Base-by-base conservation (phyloP, 2,113 vertebrate species). In the Ranitomeya variabilis region DNA sequence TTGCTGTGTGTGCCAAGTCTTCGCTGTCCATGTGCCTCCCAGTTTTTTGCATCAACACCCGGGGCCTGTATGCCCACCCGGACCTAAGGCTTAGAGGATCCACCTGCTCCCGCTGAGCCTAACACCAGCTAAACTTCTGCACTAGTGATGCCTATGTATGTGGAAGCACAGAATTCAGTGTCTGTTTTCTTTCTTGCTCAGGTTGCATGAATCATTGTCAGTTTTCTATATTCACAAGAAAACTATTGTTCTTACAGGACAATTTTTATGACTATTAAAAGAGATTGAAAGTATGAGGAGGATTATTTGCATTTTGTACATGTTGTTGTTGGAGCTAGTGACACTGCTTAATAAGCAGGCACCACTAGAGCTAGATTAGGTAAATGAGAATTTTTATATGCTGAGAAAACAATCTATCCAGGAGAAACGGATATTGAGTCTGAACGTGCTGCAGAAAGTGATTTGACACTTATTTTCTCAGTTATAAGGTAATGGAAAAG, bases 341-440 rank as follows among this genome's bases (percentile, higher is more conserved):
- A 59, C 23, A 79, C 52, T 79, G 10, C 57, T 37, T 16, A 60
- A 31, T 60, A 57, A 18, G 23, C 15, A 81, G 55, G 19, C 79
- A 37, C 57, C 57, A 62, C 23, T 81, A 37, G 15, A 45, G 57
- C 26, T 62, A 37, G 55, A 81, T 81, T 60, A 62, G 57, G 79
- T 37, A 81, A 62, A 81, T 37, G 23, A 81, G 57, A 60, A 37
- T 26, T 80, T 62, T 81, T 13, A 37, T 80, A 80, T 80, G 78
- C 78, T 8, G 55, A 59, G 55, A 60, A 80, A 60, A 80, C 79
- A 81, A 62, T 62, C 26, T 81, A 62, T 81, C 9, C 23, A 62
- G 57, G 57, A 62, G 55, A 62, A 81, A 19, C 57, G 8, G 79
- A 81, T 81, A 81, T 62, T 81, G 57, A 60, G 15, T 16, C 31